Evolutionary conservation across 2,888 invertebrate genomes (phyloP).

Genomic region (Diplazon laetatorius): DNA sequence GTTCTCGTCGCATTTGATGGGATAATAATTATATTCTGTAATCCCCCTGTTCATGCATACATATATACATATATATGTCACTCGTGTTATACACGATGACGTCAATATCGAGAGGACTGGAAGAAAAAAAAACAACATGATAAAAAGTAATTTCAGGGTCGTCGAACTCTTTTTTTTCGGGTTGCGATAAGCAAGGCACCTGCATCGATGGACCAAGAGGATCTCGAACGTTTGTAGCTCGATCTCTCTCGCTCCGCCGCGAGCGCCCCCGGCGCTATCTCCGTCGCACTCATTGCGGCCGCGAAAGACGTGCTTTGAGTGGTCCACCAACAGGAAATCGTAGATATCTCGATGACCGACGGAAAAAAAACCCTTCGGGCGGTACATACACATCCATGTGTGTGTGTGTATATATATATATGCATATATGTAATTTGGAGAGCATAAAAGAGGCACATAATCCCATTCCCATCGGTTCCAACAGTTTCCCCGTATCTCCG

Average conservation of each 20-base stretch:
- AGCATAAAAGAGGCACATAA: slow-evolving; percentile 29
- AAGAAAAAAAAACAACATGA: not conserved
- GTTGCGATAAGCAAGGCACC: slow-evolving; percentile 33
- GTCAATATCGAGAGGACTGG: slow-evolving; percentile 18
- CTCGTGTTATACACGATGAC: not conserved
- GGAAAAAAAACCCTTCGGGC: not conserved
- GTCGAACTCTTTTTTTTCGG: not conserved
- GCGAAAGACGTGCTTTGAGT: no score
- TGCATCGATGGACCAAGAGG: slow-evolving; percentile 32
- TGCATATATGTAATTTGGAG: not conserved
- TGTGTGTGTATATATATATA: not conserved
- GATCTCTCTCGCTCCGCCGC: no score
- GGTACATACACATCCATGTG: not conserved
- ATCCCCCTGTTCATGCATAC: no score
- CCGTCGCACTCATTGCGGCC: no score
- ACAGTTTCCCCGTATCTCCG: slow-evolving; percentile 21
- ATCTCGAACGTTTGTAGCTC: no score
- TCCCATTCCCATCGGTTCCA: slow-evolving; percentile 42
- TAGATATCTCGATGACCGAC: slow-evolving; percentile 13
- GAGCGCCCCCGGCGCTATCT: no score
- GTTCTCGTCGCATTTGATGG: no score
- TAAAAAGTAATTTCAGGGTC: slow-evolving; percentile 20
- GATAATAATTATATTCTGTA: no score
- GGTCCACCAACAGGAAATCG: slow-evolving; percentile 30
- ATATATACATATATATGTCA: no score